A percentile compares a stretch with the other conserved stretches of the same genome.
phyloP scores from a whole-genome alignment of 1,140 invertebrate species.

The Delia radicum region DNA sequence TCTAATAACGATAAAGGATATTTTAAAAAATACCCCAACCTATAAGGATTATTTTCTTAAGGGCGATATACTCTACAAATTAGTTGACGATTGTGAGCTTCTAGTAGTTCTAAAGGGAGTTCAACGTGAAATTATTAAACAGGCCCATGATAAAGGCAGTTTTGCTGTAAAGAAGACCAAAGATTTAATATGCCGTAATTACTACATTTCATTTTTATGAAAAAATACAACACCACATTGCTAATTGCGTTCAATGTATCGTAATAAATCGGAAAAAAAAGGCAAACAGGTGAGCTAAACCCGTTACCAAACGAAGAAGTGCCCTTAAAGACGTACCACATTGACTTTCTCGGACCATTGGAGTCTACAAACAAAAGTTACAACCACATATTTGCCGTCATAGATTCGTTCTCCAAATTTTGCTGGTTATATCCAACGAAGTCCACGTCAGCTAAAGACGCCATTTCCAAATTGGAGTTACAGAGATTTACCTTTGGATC shows the following conservation, averaged over 20 bases:
- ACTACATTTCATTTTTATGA: constrained; percentile 48
- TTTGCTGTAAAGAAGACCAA: constrained; percentile 52
- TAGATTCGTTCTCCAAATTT: too few relatives aligned
- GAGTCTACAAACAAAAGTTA: too few relatives aligned
- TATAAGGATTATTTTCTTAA: not conserved
- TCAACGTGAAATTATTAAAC: constrained; percentile 40
- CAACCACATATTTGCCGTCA: too few relatives aligned
- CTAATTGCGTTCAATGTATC: constrained; percentile 45
- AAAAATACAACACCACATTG: constrained; percentile 43
- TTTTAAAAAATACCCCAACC: too few relatives aligned
- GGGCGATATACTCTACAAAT: not conserved
- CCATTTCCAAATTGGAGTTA: too few relatives aligned
- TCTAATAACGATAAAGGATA: too few relatives aligned
- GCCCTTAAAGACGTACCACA: too few relatives aligned
- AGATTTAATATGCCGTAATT: constrained; percentile 49
- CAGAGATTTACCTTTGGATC: too few relatives aligned
- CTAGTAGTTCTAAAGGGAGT: constrained; percentile 41
- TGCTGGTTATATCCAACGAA: too few relatives aligned
- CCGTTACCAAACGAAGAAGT: constrained; percentile 40
- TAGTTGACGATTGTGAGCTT: not conserved
- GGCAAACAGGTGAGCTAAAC: constrained; percentile 50
- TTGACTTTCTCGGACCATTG: too few relatives aligned
- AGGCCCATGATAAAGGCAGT: constrained; percentile 48
- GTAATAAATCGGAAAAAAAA: constrained; percentile 42
- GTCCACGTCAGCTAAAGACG: too few relatives aligned